A percentile compares a stretch with the other conserved stretches of the same genome.
Evolutionary conservation across 2,888 invertebrate species (phyloP).

Genomic region (Callinectes sapidus): DNA sequence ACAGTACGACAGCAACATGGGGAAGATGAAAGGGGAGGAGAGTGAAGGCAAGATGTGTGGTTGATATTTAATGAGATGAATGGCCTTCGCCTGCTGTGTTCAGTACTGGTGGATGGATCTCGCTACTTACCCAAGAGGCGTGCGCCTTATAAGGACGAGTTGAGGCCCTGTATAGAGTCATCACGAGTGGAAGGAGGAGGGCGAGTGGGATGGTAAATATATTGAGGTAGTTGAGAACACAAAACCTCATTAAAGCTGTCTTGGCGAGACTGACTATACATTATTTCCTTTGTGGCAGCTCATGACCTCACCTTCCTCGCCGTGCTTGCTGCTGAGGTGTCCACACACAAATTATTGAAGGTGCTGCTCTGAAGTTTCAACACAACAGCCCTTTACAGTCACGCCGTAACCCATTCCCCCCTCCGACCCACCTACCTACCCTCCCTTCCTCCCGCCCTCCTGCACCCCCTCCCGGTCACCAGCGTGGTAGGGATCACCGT

Average conservation of each 20-base stretch:
- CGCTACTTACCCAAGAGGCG: neutral
- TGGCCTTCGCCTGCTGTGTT: conserved; percentile 1
- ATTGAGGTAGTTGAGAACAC: conserved; percentile 18
- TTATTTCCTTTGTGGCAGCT: neutral
- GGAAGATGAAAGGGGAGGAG: conserved; percentile 13
- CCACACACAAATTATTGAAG: conserved; percentile 2
- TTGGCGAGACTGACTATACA: conserved; percentile 15
- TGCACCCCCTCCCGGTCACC: conserved; percentile 13
- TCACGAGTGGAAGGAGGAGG: neutral
- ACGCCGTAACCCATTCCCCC: conserved; percentile 2
- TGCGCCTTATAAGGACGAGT: conserved; percentile 1
- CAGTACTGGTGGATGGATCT: neutral
- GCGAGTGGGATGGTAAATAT: neutral
- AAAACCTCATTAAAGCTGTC: conserved; percentile 31
- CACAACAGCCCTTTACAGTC: conserved; percentile 4
- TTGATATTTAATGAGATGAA: neutral
- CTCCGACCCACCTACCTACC: neutral
- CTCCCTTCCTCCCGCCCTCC: neutral
- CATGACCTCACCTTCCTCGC: neutral
- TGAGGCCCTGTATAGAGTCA: conserved; percentile 31
- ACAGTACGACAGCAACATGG: neutral
- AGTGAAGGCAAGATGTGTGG: neutral
- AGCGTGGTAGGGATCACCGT: neutral
- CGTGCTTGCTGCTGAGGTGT: neutral
- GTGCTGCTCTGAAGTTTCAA: neutral